Base-by-base conservation (phyloP, 2,113 vertebrate species). In the Furnarius figulus region DNA sequence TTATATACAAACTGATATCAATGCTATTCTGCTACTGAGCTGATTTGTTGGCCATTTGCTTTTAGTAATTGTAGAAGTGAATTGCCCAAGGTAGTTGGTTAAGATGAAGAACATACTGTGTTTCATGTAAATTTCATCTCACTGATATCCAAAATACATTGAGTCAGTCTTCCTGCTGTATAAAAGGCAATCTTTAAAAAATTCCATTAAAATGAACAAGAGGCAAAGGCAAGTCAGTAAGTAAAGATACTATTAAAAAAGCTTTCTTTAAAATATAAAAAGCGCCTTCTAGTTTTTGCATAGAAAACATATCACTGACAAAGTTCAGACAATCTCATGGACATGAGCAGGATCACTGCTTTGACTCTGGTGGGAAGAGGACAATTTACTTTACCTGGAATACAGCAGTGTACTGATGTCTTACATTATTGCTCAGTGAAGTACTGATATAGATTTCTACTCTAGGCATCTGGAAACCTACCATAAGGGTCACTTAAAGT, bases 401-500 rank as follows among this genome's bases (percentile, higher is more conserved):
- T 79, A 82, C 37, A 71, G 74, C 39, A 77, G 19, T 27, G n/a
- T 55, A 53, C 33, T 59, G 42, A 83, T 62, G 42, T 37, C 67
- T 89, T 79, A 73, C 59, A 63, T 90, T 59, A 79, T 18, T 55
- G 46, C 62, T 89, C 72, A 79, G 61, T 85, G 31, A 66, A 89
- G 66, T 14, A 62, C 62, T 55, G 72, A 96, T 66, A 37, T 53
- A 91, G 59, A 84, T 93, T 93, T 93, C 82, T 85, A 84, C 20
- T 75, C 17, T 50, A 86, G 68, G 65, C 30, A 86, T 40, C 27
- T 84, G 68, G 44, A 88, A 88, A 67, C 2, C 1, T 83, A 74
- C 63, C 59, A 20, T 40, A 91, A 95, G 82, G 73, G 68, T 90
- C 72, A 95, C 25, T 86, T 88, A 30, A 59, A 93, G 40, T 88